Percentiles rank a stretch among this genome's conserved stretches.
Conservation (phyloP, 2,113 vertebrate genomes). For the Strix aluco region DNA sequence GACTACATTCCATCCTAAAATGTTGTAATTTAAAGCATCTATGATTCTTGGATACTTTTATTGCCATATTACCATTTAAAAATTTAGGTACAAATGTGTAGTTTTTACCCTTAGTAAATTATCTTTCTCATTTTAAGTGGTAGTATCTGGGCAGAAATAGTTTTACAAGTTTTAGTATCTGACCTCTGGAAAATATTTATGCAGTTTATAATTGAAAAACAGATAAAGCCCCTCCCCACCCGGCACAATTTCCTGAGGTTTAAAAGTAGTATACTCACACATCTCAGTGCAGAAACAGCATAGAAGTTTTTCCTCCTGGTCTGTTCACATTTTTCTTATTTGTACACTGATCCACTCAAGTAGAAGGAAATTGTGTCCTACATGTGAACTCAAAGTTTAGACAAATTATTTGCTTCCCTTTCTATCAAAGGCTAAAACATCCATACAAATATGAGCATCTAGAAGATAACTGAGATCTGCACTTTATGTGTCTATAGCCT, state of each 20-base stretch:
- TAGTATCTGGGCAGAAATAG: neutral
- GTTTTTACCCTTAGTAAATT: neutral
- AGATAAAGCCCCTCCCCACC: neutral
- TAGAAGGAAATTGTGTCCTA: constrained; percentile 47
- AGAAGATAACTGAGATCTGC: neutral
- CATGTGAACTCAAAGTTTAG: constrained; percentile 12
- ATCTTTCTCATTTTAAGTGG: neutral
- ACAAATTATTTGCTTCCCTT: constrained; percentile 17
- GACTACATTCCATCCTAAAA: neutral
- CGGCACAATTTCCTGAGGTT: constrained; percentile 35
- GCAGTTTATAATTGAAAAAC: neutral
- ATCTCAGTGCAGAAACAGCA: neutral
- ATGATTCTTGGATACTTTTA: neutral
- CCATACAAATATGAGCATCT: neutral
- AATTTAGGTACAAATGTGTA: neutral
- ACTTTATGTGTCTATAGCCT: neutral
- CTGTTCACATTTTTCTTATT: constrained; percentile 41
- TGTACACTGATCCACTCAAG: constrained; percentile 24
- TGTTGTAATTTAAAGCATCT: neutral
- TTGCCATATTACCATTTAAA: neutral
- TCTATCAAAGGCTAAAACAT: neutral
- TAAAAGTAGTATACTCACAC: neutral
- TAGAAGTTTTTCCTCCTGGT: neutral
- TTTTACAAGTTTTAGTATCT: neutral
- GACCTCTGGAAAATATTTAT: constrained; percentile 7